Evolutionary conservation across 1,140 invertebrate genomes (phyloP).

Genomic region (Microplitis demolitor): DNA sequence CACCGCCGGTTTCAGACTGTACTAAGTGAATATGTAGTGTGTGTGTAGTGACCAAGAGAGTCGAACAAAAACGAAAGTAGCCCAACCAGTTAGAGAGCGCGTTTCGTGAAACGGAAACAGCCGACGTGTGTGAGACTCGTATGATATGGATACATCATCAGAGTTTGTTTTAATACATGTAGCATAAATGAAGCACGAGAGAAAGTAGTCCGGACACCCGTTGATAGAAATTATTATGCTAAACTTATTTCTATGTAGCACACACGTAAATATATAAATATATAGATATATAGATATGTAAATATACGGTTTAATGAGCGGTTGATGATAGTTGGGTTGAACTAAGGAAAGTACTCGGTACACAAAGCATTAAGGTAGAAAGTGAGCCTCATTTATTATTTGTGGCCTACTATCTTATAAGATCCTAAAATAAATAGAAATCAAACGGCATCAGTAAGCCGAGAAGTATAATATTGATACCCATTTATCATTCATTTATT

Average conservation of each 20-base stretch:
- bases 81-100: constrained; percentile 17
- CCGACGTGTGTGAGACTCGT: background rate
- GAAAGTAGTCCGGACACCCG: constrained; percentile 23
- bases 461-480: no score
- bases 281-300: background rate
- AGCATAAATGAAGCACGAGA: constrained; percentile 8
- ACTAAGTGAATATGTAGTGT: background rate
- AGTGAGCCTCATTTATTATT: no score
- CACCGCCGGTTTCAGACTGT: background rate
- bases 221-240: constrained; percentile 7
- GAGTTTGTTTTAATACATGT: background rate
- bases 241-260: constrained; percentile 11
- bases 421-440: no score
- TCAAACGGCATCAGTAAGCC: no score
- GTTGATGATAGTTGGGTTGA: constrained; percentile 40
- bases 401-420: no score
- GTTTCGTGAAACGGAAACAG: constrained; percentile 25
- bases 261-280: constrained; percentile 11
- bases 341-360: constrained; percentile 25
- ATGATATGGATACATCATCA: background rate
- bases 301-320: constrained; percentile 15
- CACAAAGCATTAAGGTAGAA: no score
- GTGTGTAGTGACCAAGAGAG: background rate
- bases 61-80: constrained; percentile 29
- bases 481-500: no score